Evolutionary conservation across 1,140 invertebrate species (phyloP).

Genomic region (Orussus abietinus): DNA sequence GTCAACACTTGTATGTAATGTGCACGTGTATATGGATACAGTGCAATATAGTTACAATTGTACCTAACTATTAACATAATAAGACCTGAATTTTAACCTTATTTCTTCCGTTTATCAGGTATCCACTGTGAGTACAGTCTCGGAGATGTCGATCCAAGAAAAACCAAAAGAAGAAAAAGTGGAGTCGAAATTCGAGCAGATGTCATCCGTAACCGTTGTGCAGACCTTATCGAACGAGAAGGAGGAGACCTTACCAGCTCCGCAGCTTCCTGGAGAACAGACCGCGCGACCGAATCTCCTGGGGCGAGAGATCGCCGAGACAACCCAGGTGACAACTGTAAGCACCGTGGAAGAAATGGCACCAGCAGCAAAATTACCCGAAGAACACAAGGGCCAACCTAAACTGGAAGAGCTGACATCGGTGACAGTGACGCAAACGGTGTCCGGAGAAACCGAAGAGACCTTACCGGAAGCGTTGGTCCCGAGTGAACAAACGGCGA

Average conservation of each 20-base stretch:
- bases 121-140: no score
- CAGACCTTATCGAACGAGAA: constrained; percentile 37
- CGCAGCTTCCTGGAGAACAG: constrained; percentile 23
- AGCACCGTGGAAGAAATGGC: constrained; percentile 27
- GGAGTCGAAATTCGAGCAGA: constrained; percentile 35
- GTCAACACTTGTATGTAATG: no score
- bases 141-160: no score
- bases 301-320: constrained; percentile 33
- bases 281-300: constrained; percentile 27
- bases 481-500: constrained; percentile 26
- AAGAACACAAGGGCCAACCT: constrained; percentile 30
- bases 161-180: no score
- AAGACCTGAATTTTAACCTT: no score
- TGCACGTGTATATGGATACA: no score
- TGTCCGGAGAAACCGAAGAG: constrained; percentile 38
- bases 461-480: constrained; percentile 17
- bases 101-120: no score
- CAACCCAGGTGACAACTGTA: constrained; percentile 29
- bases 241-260: constrained; percentile 28
- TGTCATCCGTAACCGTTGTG: constrained; percentile 36
- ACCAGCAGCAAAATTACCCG: constrained; percentile 19
- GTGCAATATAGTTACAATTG: no score
- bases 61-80: no score
- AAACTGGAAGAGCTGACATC: constrained; percentile 33
- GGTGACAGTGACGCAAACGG: constrained; percentile 33